Evolutionary conservation across 2,888 invertebrate species (phyloP).

Genomic region (Cheilosia pagana): DNA sequence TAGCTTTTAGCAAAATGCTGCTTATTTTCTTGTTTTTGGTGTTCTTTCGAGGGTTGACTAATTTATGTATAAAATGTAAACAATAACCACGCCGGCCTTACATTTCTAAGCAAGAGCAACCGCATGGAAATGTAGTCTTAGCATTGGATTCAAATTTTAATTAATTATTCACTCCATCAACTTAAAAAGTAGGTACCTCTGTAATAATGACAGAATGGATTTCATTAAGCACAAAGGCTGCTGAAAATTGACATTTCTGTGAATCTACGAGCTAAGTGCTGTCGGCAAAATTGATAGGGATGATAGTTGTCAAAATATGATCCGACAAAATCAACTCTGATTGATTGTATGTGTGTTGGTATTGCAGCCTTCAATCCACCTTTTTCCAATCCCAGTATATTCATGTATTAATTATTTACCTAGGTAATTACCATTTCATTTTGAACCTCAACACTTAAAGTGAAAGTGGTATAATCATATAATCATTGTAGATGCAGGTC

Average conservation of each 20-base stretch:
- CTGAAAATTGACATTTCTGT: not conserved
- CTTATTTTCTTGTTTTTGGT: too few species aligned
- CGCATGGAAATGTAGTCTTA: not conserved
- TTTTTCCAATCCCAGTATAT: too few species aligned
- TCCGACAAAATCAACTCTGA: conserved; percentile 4
- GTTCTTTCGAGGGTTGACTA: too few species aligned
- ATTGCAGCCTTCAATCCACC: not conserved
- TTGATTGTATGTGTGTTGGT: conserved; percentile 2
- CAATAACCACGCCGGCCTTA: too few species aligned
- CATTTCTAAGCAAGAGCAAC: too few species aligned
- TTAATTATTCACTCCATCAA: conserved; percentile 23
- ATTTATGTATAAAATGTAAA: too few species aligned
- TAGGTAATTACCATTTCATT: too few species aligned
- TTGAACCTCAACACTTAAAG: too few species aligned
- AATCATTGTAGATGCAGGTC: too few species aligned
- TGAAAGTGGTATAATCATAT: too few species aligned
- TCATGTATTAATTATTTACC: too few species aligned
- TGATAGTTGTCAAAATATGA: conserved; percentile 17
- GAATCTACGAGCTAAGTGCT: not conserved
- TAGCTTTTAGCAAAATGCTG: too few species aligned
- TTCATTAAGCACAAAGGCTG: not conserved
- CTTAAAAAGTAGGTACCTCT: not conserved
- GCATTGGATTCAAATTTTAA: not conserved
- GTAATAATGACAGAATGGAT: conserved; percentile 10
- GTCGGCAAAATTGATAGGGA: not conserved